Evolutionary conservation across 2,888 invertebrate genomes (phyloP).

Genomic region (Heliconius charithonia): DNA sequence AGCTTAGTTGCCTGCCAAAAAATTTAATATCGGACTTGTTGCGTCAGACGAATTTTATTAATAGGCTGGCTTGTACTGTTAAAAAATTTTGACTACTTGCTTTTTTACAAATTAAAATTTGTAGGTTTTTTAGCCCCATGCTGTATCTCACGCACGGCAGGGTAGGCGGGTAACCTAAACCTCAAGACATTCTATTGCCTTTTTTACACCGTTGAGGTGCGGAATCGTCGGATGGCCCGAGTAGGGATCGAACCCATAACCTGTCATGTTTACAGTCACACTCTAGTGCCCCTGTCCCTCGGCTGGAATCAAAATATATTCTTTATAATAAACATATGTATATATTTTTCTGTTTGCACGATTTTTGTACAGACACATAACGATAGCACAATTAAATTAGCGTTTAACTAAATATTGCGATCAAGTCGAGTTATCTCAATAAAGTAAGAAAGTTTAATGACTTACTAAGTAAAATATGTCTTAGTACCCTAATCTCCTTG

Average conservation of each 20-base stretch:
- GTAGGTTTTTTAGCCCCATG: not conserved
- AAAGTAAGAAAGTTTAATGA: conserved; percentile 15
- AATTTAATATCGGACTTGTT: conserved; percentile 48
- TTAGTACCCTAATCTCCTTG: conserved; percentile 23
- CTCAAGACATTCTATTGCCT: no score
- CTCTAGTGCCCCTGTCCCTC: no score
- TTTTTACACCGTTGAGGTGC: no score
- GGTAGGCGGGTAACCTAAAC: no score
- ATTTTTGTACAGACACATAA: not conserved
- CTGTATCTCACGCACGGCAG: no score
- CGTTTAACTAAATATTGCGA: not conserved
- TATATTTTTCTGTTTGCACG: not conserved
- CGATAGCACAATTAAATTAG: not conserved
- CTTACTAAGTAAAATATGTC: conserved; percentile 17
- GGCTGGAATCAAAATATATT: not conserved
- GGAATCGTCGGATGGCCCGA: no score
- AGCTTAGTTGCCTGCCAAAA: conserved; percentile 46
- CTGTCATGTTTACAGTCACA: no score
- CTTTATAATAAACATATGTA: not conserved
- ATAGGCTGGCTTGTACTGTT: conserved; percentile 18
- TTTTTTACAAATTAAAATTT: conserved; percentile 10
- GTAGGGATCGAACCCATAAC: no score
- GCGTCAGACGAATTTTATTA: conserved; percentile 38
- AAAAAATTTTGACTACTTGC: not conserved
- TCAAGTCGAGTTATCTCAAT: conserved; percentile 1